Base-by-base conservation (phyloP, 2,888 invertebrate species). In the Polia nebulosa region DNA sequence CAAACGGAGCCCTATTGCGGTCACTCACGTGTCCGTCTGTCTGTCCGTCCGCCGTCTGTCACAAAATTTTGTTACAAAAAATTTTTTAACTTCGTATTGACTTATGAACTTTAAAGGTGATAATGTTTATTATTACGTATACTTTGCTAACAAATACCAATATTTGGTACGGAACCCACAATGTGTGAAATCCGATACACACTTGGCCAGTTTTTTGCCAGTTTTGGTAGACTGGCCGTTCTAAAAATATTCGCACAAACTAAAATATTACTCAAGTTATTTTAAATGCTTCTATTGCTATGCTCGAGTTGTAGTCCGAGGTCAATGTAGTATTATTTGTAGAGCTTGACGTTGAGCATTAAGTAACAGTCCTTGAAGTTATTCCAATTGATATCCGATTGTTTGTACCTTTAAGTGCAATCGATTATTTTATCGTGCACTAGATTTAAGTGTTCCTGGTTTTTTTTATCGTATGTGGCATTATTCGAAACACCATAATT, bases 291-390 rank as follows among this genome's bases (percentile, higher is more conserved):
- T 71, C 67, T 76, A 67, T 52, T 76, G 58, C 41, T 55, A 58
- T 79, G 80, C 68, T 76, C 60, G 45, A 64, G 61, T 76, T 76
- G 70, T 76, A 41, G 51, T 60, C 60, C 72, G 65, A 78, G 81
- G 78, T 65, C 70, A 61, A 44, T 58, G 25, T 61, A 52, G 34
- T 49, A 70, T 71, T 63, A 62, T 65, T 61, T 63, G 34, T 80
- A 71, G 58, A 80, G 53, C 58, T 65, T 65, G 63, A 76, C 52
- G 62, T 25, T 57, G 32, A 39, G 8, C 2, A 25, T 68, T 39
- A 63, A 53, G 62, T 79, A 78, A 7, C 15, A 49, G 56, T 51
- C 81, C 81, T 77, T 77, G 72, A 65, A 58, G 51, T 53, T 34
- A 64, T 27, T 57, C 47, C 60, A 27, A 47, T 36, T 56, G 13